Percentiles rank a stretch among this genome's conserved stretches.
phyloP scores from a whole-genome alignment of 2,888 invertebrate genomes.

The Eupeodes latifasciatus region DNA sequence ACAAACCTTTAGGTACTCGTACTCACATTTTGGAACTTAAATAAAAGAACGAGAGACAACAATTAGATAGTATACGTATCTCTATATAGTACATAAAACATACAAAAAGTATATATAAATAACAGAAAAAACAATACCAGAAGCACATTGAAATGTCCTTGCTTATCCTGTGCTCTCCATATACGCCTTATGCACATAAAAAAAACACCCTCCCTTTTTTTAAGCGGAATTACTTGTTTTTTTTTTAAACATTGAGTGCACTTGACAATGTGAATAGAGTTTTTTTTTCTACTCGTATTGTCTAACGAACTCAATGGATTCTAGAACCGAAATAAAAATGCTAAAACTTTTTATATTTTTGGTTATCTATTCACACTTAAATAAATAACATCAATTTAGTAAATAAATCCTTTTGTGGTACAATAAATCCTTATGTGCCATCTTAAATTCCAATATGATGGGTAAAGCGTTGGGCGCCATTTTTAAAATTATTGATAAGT shows the following conservation, averaged over 20 bases:
- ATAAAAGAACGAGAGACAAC: not conserved
- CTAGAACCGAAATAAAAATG: not conserved
- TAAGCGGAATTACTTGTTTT: not conserved
- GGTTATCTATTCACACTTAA: slow-evolving; percentile 44
- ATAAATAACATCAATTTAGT: slow-evolving; percentile 40
- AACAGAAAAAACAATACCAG: slow-evolving; percentile 37
- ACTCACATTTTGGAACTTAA: not conserved
- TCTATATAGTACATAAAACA: not conserved
- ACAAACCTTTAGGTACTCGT: not conserved
- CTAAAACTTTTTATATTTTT: slow-evolving; percentile 11
- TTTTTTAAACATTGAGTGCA: slow-evolving; percentile 58
- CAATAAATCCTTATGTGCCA: slow-evolving; percentile 43
- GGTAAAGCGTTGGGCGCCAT: slow-evolving; percentile 51
- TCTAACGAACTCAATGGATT: slow-evolving; percentile 42
- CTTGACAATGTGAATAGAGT: slow-evolving; percentile 54
- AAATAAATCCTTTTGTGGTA: slow-evolving; percentile 26
- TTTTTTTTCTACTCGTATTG: slow-evolving; percentile 51
- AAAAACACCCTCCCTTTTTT: not conserved
- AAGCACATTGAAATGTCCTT: slow-evolving; percentile 43
- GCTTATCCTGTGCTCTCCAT: slow-evolving; percentile 32
- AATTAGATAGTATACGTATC: not conserved
- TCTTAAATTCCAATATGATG: not conserved
- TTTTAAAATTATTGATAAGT: slow-evolving; percentile 13
- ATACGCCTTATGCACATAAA: not conserved
- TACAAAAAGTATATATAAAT: not conserved